These are phyloP conservation scores for Clavelina lepadiformis DNA, from an alignment of 23 tunicate genomes.

Conservation along the genomic window DNA sequence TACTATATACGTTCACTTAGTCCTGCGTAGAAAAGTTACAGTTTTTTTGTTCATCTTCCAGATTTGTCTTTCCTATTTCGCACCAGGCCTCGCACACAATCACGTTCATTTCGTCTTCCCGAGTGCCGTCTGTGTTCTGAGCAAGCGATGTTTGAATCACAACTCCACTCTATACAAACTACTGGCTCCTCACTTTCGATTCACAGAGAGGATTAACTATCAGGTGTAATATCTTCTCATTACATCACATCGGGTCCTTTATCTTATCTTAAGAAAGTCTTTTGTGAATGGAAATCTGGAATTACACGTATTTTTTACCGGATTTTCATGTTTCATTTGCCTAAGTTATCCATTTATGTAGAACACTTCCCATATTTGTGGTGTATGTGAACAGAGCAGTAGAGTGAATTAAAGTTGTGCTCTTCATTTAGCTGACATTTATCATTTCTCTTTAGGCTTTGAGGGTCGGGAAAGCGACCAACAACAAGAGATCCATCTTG, in stretches of 20 bases:
- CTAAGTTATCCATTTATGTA: no score
- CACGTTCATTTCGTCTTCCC: conserved; percentile 96
- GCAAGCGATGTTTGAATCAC: conserved; percentile 33
- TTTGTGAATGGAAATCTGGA: neutral
- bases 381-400: no score
- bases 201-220: conserved; percentile 88
- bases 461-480: conserved; percentile 81
- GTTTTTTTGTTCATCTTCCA: conserved; percentile 12
- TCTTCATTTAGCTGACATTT: neutral
- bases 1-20: no score
- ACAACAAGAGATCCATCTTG: conserved; percentile 81
- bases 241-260: no score
- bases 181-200: conserved; percentile 83
- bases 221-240: conserved; percentile 49
- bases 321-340: no score
- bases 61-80: conserved; percentile 90
- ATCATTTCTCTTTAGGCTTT: conserved; percentile 44
- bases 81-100: conserved; percentile 92
- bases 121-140: conserved; percentile 50
- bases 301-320: neutral
- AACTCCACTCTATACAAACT: conserved; percentile 70
- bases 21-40: no score
- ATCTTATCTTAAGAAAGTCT: neutral
- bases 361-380: no score
- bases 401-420: no score